These are phyloP conservation scores for Mesochorus sp. DNA, from an alignment of 2,888 invertebrate genomes.

Conservation along the genomic window DNA sequence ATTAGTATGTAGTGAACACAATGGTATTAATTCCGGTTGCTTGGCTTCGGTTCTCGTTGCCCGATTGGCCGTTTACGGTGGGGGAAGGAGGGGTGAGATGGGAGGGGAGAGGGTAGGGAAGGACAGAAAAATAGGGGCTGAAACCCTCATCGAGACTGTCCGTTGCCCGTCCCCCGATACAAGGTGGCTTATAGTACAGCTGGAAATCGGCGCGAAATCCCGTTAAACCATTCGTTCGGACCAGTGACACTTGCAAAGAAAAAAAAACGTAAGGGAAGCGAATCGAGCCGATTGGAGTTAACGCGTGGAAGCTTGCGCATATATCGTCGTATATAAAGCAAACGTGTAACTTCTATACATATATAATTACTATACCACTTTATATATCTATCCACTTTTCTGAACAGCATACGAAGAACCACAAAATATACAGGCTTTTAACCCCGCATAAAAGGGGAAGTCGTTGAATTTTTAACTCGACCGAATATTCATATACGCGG, in stretches of 20 bases:
- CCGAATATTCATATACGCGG: slow-evolving; percentile 5
- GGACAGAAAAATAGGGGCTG: slow-evolving; percentile 5
- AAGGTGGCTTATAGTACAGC: slow-evolving; percentile 7
- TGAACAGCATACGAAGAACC: background rate
- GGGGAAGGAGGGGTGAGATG: background rate
- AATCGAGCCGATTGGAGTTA: slow-evolving; percentile 27
- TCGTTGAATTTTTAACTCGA: slow-evolving; percentile 34
- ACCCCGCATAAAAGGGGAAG: background rate
- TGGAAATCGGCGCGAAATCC: slow-evolving; percentile 55
- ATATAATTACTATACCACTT: background rate
- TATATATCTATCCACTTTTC: background rate
- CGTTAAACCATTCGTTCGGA: slow-evolving; percentile 49
- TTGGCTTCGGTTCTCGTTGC: slow-evolving; percentile 46
- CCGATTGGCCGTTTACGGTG: slow-evolving; percentile 31
- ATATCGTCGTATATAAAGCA: background rate
- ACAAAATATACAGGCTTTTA: slow-evolving; percentile 16
- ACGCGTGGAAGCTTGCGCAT: slow-evolving; percentile 17
- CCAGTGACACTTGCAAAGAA: background rate
- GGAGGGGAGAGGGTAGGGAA: background rate
- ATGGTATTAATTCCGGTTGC: slow-evolving; percentile 56
- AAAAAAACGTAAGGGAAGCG: slow-evolving; percentile 15
- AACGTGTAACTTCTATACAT: background rate
- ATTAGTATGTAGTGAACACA: slow-evolving; percentile 31
- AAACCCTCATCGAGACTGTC: slow-evolving; percentile 39
- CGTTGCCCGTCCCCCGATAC: slow-evolving; percentile 30